Evolutionary conservation across 2,113 vertebrate species (phyloP), one percentile per base, ranked within the genome.

Genomic region (Reinhardtius hippoglossoides): DNA sequence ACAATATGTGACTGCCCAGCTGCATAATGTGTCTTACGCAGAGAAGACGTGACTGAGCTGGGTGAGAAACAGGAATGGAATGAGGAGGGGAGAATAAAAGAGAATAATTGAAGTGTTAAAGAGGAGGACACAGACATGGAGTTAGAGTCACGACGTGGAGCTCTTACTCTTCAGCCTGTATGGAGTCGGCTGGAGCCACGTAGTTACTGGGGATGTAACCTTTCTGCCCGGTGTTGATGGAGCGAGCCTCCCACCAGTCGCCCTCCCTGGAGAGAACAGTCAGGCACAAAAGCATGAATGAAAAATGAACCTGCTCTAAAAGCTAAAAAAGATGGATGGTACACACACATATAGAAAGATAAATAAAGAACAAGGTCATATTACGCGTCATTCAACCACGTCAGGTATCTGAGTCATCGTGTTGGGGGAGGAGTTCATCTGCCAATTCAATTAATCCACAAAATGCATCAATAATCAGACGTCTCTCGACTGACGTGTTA

Each of bases 201-300:
- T 99, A 99, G 95, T 99, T 99, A 89, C 98, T 99, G 83, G 98
- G 98, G 92, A 99, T 99, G 90, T 99, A 99, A 81, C 98, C 98
- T 66, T 96, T 98, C 92, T 98, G 96, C 87, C 97, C 98, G 0
- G 98, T 98, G 92, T 97, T 98, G 91, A 99, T 99, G 82, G 98
- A 99, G 83, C 97, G 95, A 64, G 98, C 98, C 96, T 99, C 98
- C 98, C 98, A 99, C 98, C 98, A 99, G 94, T 99, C 91, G 16
- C 92, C 91, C 84, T 93, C 92, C 58, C 91, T 93, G 63, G 26
- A 56, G 31, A 31, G 31, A 31, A 6, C 31, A 31, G 31, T 7
- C 31, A 31, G 61, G 62, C 8, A 79, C 18, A 72, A 62, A 40
- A 72, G 20, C 42, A 16, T 5, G 21, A 9, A 3, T 50, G 21